Percentiles rank a stretch among this genome's conserved stretches.
phyloP scores from a whole-genome alignment of 1,140 invertebrate genomes.

The Cyrtorhinus lividipennis region DNA sequence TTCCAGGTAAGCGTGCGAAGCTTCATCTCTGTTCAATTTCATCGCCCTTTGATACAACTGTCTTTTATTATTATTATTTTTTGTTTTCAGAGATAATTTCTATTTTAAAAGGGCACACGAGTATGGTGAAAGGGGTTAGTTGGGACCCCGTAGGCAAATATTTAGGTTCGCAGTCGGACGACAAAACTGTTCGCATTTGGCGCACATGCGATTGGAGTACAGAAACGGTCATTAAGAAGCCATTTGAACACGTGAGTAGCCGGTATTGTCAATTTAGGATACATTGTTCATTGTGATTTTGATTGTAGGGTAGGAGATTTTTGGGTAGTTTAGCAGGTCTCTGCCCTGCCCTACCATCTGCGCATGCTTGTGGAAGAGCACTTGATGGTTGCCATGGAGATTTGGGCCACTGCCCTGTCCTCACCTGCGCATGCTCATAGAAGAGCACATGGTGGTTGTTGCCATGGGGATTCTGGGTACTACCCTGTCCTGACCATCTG shows the following conservation, averaged over 20 bases:
- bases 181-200: slow-evolving; percentile 88
- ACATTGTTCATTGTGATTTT: neutral
- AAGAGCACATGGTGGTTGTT: too few species aligned
- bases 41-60: too few species aligned
- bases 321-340: too few species aligned
- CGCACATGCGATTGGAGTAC: slow-evolving; percentile 84
- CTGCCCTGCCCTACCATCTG: too few species aligned
- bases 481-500: too few species aligned
- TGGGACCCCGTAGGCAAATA: slow-evolving; percentile 98
- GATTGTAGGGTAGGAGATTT: too few species aligned
- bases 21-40: too few species aligned
- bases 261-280: neutral
- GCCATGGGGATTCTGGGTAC: too few species aligned
- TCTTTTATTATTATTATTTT: slow-evolving; percentile 1
- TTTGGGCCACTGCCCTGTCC: too few species aligned
- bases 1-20: slow-evolving; percentile 54
- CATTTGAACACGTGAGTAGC: slow-evolving; percentile 64
- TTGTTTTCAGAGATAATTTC: slow-evolving; percentile 42
- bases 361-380: too few species aligned
- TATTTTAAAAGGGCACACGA: slow-evolving; percentile 75
- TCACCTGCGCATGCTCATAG: too few species aligned
- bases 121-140: slow-evolving; percentile 91
- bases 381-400: too few species aligned
- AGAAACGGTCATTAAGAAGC: slow-evolving; percentile 70
- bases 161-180: slow-evolving; percentile 90